Evolutionary conservation across 2,888 invertebrate genomes (phyloP), one percentile per base, ranked within the genome.

Genomic region (Nowickia ferox): DNA sequence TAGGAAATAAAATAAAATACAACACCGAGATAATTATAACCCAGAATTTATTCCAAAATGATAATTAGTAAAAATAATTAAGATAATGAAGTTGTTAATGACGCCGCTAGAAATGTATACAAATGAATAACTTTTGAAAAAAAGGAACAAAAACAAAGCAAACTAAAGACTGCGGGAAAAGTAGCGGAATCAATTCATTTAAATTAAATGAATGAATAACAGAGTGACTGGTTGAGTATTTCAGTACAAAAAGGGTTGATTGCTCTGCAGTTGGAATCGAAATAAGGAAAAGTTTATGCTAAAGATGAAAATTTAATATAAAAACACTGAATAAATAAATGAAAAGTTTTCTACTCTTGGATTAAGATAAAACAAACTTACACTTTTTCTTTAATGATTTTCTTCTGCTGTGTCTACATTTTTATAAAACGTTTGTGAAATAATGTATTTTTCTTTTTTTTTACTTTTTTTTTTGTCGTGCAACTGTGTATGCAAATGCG

Each of bases 131-230:
- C 55, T 79, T 74, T 68, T 11, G 53, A 42, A 30, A 69, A 53
- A 57, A 19, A 53, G 30, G 40, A 38, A 42, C 46, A 11, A 48
- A 61, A 17, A 40, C n/a, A 17, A 30, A 53, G 2, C n/a, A 15
- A 59, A 59, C 10, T 44, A 59, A 46, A 44, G 69, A 51, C 63
- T 63, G 65, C 5, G 30, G 61, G 63, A 78, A 78, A 78, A 85
- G 82, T 78, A 82, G 74, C 82, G 78, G 82, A 85, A 85, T 85
- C 82, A 85, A 74, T 82, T 85, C 82, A 85, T 78, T 85, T 85
- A 82, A 79, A 75, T 40, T 46, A 72, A 84, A 77, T 80, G 71
- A 80, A 72, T 74, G 79, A 71, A 63, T 79, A 22, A 42, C 51
- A 38, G 53, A 63, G 9, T 51, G 57, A 69, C 40, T 69, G 30